Percentiles rank a stretch among this genome's conserved stretches.
These are phyloP conservation scores for Leptopilina boulardi DNA, from an alignment of 1,140 invertebrate genomes.

Conservation along the genomic window DNA sequence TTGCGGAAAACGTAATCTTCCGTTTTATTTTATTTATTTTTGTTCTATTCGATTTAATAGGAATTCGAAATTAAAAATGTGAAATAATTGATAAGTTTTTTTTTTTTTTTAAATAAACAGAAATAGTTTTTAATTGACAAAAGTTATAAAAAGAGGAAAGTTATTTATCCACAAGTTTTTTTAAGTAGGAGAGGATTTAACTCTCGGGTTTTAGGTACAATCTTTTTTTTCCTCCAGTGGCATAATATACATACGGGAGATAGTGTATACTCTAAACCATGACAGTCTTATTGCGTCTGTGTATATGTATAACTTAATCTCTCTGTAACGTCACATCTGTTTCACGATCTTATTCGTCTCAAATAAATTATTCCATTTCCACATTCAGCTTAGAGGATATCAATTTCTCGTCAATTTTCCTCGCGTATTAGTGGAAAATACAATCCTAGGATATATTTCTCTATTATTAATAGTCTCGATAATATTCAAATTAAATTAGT, in stretches of 20 bases:
- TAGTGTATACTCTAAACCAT: too few relatives aligned
- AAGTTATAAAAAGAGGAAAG: too few relatives aligned
- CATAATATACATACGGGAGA: background rate
- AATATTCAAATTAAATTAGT: too few relatives aligned
- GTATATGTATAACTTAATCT: background rate
- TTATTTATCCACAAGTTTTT: too few relatives aligned
- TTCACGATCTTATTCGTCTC: constrained; percentile 1
- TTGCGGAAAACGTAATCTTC: too few relatives aligned
- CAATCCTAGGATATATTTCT: background rate
- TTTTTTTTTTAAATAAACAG: too few relatives aligned
- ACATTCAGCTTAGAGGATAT: constrained; percentile 3
- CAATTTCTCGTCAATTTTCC: background rate
- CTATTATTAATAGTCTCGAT: background rate
- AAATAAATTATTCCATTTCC: constrained; percentile 18
- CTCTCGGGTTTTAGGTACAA: background rate
- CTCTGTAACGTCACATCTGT: constrained; percentile 1
- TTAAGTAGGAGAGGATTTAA: too few relatives aligned
- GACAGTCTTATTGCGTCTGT: background rate
- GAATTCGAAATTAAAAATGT: too few relatives aligned
- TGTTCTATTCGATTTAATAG: too few relatives aligned
- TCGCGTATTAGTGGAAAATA: background rate
- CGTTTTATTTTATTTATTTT: too few relatives aligned
- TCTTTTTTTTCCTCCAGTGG: background rate
- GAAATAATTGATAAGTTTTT: too few relatives aligned
- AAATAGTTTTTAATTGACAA: too few relatives aligned